Conservation (phyloP, 2,888 invertebrate genomes). For the Morinoia aosen region DNA sequence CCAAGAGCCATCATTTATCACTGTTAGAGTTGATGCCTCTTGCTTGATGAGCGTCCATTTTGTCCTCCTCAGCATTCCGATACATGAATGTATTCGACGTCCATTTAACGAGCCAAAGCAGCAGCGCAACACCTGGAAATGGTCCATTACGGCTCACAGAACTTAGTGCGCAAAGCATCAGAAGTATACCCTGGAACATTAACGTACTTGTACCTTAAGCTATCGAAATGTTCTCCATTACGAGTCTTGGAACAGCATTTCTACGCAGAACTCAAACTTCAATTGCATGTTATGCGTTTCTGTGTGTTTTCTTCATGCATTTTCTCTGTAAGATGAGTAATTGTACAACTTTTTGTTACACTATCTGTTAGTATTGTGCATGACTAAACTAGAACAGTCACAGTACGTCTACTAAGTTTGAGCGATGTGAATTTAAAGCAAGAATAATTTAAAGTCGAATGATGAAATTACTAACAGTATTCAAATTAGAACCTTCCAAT, state of each 20-base stretch:
- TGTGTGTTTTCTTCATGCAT: neutral
- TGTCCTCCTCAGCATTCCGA: neutral
- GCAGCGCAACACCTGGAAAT: neutral
- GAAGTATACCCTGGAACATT: neutral
- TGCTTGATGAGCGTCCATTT: slow-evolving; percentile 4
- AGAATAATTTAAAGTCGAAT: neutral
- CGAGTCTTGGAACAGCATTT: neutral
- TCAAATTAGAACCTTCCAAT: neutral
- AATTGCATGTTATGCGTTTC: neutral
- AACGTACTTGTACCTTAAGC: neutral
- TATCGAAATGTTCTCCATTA: neutral
- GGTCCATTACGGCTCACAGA: neutral
- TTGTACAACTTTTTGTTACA: neutral
- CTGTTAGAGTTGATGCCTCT: neutral
- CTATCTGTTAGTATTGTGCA: neutral
- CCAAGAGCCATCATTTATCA: neutral
- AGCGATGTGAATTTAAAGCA: neutral
- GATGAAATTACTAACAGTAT: neutral
- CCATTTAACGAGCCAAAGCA: neutral
- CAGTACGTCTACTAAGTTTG: too few relatives aligned
- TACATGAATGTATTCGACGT: neutral
- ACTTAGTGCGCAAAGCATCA: neutral
- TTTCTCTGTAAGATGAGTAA: neutral
- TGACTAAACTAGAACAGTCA: too few relatives aligned
- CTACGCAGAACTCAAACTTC: neutral